Base-by-base conservation (phyloP, 2,888 invertebrate genomes). In the Lochmaea crataegi region DNA sequence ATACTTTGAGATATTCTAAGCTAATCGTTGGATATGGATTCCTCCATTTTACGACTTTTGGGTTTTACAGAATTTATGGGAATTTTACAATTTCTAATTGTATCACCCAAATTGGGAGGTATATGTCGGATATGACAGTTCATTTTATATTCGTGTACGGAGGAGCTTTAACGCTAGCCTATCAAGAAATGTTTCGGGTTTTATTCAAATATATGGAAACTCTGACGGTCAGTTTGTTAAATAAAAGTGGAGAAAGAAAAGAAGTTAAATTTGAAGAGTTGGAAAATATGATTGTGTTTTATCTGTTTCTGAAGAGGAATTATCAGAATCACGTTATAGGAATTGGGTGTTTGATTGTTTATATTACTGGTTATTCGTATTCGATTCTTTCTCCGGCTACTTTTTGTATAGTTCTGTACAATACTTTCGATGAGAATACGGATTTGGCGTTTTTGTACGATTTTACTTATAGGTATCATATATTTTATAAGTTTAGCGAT, bases 401-500 rank as follows among this genome's bases (percentile, higher is more conserved):
- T 12, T 60, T 38, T 32, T 4, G 26, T 1, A 60, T 60, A 32
- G 32, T 60, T n/a, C 60, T 60, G 5, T 60, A 60, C n/a, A 60
- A 60, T 26, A 60, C 60, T 6, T 38, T 32, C 6, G 60, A 60
- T n/a, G 32, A 60, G 7, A 32, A 32, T 16, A 60, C 26, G 12
- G 32, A 60, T 60, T 10, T 14, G 1, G 14, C 10, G 12, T 14
- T 58, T 60, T n/a, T 60, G 2, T 38, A 14, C 9, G 60, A 60
- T 38, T 60, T 60, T 60, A n/a, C n/a, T 6, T 60, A 60, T 14
- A 32, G 38, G 1, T 60, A 32, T 60, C 60, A 60, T 32, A 60
- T 60, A 60, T 60, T 60, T 60, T 60, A 38, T 60, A 60, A 60
- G 18, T 60, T 60, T n/a, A 32, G 32, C 14, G 60, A 60, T 38